A percentile compares a stretch with the other conserved stretches of the same genome.
Conservation (phyloP, 1,140 invertebrate genomes). For the Drosophila parabipectinata region DNA sequence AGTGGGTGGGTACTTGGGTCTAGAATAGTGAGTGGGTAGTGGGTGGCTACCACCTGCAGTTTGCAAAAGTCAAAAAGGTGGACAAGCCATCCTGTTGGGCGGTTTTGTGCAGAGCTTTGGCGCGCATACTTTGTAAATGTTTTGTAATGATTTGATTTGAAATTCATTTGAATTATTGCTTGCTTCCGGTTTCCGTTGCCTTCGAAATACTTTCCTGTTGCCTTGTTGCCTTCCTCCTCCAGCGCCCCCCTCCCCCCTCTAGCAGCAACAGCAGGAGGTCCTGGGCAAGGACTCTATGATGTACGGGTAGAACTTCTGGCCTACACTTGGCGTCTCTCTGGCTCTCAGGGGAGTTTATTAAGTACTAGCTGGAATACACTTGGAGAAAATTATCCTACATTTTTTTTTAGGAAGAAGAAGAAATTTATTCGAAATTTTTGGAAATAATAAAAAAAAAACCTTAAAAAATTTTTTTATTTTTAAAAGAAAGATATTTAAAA, state of each 20-base stretch:
- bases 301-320: slow-evolving; percentile 27
- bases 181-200: slow-evolving; percentile 82
- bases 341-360: slow-evolving; percentile 67
- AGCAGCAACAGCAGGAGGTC: slow-evolving; percentile 34
- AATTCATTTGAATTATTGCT: slow-evolving; percentile 84
- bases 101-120: slow-evolving; percentile 75
- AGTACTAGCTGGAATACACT: slow-evolving; percentile 66
- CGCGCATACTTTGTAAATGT: slow-evolving; percentile 81
- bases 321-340: slow-evolving; percentile 45
- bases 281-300: slow-evolving; percentile 62
- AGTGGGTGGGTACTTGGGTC: not conserved
- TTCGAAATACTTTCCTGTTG: slow-evolving; percentile 81
- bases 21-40: no score
- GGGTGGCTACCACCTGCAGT: slow-evolving; percentile 39
- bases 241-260: not conserved
- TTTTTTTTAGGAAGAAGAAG: not conserved
- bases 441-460: no score
- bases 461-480: no score
- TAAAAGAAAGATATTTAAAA: no score
- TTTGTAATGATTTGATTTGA: slow-evolving; percentile 84
- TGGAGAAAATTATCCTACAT: not conserved
- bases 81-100: slow-evolving; percentile 39
- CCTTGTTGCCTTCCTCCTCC: not conserved
- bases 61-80: slow-evolving; percentile 49
- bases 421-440: not conserved